These are phyloP conservation scores for Gobio gobio DNA, from an alignment of 2,113 vertebrate genomes.

Conservation along the genomic window DNA sequence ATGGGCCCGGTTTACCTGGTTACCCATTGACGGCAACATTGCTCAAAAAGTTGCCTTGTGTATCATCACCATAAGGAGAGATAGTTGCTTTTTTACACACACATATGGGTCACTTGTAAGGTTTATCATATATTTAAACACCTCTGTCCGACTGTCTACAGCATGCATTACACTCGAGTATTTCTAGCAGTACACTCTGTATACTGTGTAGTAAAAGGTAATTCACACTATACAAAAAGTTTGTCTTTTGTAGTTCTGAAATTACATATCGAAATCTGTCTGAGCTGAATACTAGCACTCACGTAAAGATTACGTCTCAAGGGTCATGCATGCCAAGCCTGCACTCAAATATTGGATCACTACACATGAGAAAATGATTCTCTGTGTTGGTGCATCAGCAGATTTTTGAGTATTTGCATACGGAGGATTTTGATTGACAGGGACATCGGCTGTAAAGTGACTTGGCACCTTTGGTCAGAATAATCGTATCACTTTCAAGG, in stretches of 20 bases:
- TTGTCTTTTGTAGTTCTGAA: neutral
- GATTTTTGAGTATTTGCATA: slow-evolving; percentile 66
- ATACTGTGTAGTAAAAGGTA: slow-evolving; percentile 2
- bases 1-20: no score
- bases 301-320: slow-evolving; percentile 42
- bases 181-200: neutral
- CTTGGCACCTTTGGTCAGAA: slow-evolving; percentile 61
- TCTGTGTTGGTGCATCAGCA: slow-evolving; percentile 64
- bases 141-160: neutral
- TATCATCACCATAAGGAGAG: neutral
- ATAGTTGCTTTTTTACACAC: slow-evolving; percentile 22
- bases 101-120: slow-evolving; percentile 9
- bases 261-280: slow-evolving; percentile 28
- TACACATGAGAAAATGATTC: slow-evolving; percentile 39
- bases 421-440: slow-evolving; percentile 65
- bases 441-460: slow-evolving; percentile 68
- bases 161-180: slow-evolving; percentile 13
- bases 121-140: slow-evolving; percentile 10
- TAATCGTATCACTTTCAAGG: slow-evolving; percentile 61
- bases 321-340: slow-evolving; percentile 29
- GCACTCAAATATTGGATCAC: neutral
- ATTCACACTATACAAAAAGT: neutral
- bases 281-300: neutral
- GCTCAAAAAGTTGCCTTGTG: no score
- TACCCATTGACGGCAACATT: no score